Base-by-base conservation (phyloP, 2,888 invertebrate species). In the Adela reaumurella region DNA sequence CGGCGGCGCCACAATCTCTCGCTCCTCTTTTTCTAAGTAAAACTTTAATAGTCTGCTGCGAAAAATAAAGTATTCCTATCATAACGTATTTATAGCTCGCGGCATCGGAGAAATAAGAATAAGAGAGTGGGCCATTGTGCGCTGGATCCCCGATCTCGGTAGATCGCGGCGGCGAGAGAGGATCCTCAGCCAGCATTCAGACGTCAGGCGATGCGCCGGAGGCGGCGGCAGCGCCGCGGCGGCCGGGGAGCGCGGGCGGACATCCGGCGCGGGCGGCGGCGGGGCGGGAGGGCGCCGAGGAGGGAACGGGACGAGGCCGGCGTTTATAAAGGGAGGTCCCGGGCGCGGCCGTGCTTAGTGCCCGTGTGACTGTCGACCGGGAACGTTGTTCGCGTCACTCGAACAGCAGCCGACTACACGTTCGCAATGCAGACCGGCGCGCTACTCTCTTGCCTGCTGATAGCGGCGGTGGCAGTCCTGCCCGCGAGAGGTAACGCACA, bases 401-500 rank as follows among this genome's bases (percentile, higher is more conserved):
- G 56, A 61, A 61, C 62, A 60, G 59, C 14, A 14, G 55, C 54
- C 56, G 55, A 55, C n/a, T 14, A 24, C 43, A n/a, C 46, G 3
- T 6, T 51, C 62, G 62, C 57, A 59, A 78, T 78, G 78, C 74
- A 74, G 69, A 63, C 71, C 63, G 67, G 56, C 56, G 65, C 82
- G 65, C 66, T 83, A 64, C 80, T 81, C 63, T 69, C 80, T 62
- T 74, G 81, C 65, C 64, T 82, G 58, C 62, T 83, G 68, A 70
- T 83, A 60, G 67, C 73, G 64, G 79, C 77, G 65, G 77, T 77
- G 60, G 74, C 74, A 62, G 61, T 76, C 52, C 69, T 71, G 60
- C 80, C 81, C 52, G 73, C 73, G 48, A 70, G 82, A 78, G 83
- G 83, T 83, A 74, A 60, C 81, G 78, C 45, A 35, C 35, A 3